Evolutionary conservation across 37 sponge, comb jelly and placozoan species (phyloP).

Genomic region (Eunapius fragilis): DNA sequence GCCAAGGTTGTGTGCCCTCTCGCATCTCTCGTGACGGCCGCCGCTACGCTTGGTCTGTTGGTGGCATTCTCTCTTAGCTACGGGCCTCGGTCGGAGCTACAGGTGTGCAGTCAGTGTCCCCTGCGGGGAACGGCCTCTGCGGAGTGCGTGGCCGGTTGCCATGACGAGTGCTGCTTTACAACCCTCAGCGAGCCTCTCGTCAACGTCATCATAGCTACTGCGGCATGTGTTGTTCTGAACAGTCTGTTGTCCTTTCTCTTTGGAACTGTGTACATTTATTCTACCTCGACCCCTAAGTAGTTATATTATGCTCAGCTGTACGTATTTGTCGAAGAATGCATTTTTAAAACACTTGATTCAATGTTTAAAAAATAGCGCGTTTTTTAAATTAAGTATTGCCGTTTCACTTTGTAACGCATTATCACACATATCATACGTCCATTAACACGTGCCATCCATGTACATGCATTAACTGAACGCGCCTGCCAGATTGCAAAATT

Average conservation of each 20-base stretch:
- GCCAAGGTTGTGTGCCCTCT: neutral
- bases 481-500: too few species aligned
- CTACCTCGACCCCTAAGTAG: too few species aligned
- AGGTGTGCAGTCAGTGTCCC: conserved; percentile 1
- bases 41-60: conserved; percentile 6
- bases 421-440: too few species aligned
- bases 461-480: too few species aligned
- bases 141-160: conserved; percentile 5
- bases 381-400: too few species aligned
- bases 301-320: too few species aligned
- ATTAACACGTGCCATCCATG: too few species aligned
- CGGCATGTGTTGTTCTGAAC: neutral
- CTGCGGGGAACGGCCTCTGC: neutral
- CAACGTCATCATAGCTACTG: conserved; percentile 5
- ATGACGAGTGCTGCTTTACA: conserved; percentile 44
- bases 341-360: too few species aligned
- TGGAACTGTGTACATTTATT: neutral
- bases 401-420: too few species aligned
- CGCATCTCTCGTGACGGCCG: neutral
- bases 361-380: too few species aligned
- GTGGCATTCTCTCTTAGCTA: conserved; percentile 3
- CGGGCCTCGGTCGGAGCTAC: neutral
- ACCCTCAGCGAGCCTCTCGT: conserved; percentile 13
- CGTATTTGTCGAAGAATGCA: too few species aligned
- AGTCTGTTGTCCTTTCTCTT: neutral